Conservation (phyloP, 2,888 invertebrate genomes). For the Bombylius major region DNA sequence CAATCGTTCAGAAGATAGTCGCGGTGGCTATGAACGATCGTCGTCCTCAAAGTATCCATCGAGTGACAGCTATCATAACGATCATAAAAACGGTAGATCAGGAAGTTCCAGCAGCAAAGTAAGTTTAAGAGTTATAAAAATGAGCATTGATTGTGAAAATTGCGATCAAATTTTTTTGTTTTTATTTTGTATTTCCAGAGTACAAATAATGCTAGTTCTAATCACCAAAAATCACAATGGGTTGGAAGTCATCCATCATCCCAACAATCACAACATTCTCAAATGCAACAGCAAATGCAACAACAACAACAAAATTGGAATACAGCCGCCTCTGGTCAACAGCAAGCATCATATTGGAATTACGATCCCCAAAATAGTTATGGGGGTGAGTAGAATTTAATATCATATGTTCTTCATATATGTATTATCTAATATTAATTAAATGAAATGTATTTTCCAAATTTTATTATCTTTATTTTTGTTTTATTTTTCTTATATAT, state of each 20-base stretch:
- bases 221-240: conserved; percentile 14
- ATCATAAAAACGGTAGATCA: conserved; percentile 9
- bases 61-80: conserved; percentile 21
- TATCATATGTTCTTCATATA: no score
- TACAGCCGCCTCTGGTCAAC: conserved; percentile 18
- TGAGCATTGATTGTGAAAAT: background rate
- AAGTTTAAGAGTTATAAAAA: background rate
- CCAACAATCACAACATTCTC: conserved; percentile 17
- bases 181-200: conserved; percentile 6
- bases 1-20: conserved; percentile 37
- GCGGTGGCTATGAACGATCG: conserved; percentile 36
- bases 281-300: conserved; percentile 17
- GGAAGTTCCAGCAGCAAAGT: conserved; percentile 15
- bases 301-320: conserved; percentile 21
- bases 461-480: no score
- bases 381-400: background rate
- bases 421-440: no score
- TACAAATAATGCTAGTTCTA: conserved; percentile 13
- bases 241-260: conserved; percentile 13
- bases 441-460: no score
- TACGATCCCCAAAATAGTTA: conserved; percentile 20
- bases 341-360: conserved; percentile 26
- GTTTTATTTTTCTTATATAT: no score
- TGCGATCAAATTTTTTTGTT: background rate
- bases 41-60: conserved; percentile 28